phyloP scores from a whole-genome alignment of 2,113 vertebrate species.

The Cariama cristata region DNA sequence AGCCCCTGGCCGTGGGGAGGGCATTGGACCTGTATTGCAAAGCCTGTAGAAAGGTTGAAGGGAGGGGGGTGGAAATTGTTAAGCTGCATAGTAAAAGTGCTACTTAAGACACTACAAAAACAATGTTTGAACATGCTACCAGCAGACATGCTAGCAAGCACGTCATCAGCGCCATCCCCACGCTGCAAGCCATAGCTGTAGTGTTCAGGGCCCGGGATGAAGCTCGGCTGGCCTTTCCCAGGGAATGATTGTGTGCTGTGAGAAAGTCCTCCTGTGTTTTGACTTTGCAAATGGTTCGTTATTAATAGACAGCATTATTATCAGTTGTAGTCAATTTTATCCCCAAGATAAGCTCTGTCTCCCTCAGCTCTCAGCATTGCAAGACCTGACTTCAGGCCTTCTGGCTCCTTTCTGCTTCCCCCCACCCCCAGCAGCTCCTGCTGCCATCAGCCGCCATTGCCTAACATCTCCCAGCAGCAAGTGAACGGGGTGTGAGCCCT shows the following conservation, averaged over 20 bases:
- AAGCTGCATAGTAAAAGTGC: no score
- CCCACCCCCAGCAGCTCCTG: neutral
- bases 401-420: neutral
- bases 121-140: neutral
- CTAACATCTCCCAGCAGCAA: neutral
- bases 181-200: neutral
- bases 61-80: no score
- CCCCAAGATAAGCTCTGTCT: neutral
- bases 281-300: neutral
- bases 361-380: neutral
- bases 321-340: neutral
- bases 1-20: no score
- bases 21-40: no score
- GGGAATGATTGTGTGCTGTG: neutral
- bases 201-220: fast-evolving
- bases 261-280: neutral
- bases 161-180: fast-evolving
- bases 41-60: no score
- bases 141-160: neutral
- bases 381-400: neutral
- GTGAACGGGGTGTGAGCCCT: no score
- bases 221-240: neutral
- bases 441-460: fast-evolving
- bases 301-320: neutral
- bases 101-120: no score